These are phyloP conservation scores for Atta colombica DNA, from an alignment of 1,140 invertebrate genomes.

Conservation along the genomic window DNA sequence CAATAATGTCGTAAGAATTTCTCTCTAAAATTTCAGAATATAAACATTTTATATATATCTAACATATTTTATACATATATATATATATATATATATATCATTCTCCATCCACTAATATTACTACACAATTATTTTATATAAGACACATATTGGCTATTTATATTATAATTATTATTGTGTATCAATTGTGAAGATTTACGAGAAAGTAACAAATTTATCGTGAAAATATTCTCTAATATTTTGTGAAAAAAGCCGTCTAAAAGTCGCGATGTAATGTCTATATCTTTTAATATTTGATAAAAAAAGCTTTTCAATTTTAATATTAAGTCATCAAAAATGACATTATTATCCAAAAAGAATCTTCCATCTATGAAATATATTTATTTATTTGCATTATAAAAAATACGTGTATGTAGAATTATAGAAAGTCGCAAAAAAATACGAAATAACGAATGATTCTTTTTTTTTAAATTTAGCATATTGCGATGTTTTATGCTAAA, in stretches of 20 bases:
- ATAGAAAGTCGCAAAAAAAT: background rate
- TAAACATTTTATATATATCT: background rate
- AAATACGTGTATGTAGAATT: background rate
- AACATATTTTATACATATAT: no score
- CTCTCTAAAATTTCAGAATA: background rate
- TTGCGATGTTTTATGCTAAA: conserved; percentile 10
- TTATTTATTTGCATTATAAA: background rate
- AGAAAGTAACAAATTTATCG: background rate
- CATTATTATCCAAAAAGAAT: background rate
- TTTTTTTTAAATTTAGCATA: conserved; percentile 27
- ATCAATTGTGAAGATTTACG: background rate
- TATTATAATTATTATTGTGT: background rate
- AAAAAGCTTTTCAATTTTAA: background rate
- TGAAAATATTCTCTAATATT: background rate
- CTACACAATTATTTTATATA: background rate
- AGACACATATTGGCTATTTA: background rate
- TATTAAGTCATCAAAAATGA: background rate
- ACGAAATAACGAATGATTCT: background rate
- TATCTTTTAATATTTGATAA: no score
- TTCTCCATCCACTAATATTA: background rate
- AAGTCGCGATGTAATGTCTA: background rate
- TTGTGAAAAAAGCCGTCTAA: background rate
- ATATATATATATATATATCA: background rate
- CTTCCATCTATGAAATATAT: background rate
- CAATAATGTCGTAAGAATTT: background rate